Evolutionary conservation across 1,140 invertebrate genomes (phyloP).

Genomic region (Vanessa atalanta): DNA sequence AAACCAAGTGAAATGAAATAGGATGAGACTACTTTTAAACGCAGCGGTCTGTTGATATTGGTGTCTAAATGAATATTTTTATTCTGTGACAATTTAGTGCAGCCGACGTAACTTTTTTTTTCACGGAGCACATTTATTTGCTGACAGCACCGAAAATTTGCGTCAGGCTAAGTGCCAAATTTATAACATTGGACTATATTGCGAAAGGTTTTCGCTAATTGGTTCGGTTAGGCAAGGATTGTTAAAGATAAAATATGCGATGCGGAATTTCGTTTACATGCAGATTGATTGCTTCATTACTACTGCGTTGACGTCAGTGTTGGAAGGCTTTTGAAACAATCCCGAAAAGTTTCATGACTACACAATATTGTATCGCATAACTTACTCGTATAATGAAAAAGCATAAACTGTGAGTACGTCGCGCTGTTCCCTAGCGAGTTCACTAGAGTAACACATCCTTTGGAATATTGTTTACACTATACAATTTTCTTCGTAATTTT

Average conservation of each 20-base stretch:
- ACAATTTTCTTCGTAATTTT: conserved; percentile 11
- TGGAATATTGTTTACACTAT: conserved; percentile 15
- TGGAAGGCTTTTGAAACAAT: background rate
- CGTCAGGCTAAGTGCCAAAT: conserved; percentile 79
- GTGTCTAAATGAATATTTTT: conserved; percentile 22
- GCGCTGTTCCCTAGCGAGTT: conserved; percentile 12
- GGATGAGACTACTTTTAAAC: conserved; percentile 16
- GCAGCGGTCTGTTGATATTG: conserved; percentile 14
- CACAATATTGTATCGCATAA: conserved; percentile 12
- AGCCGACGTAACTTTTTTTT: conserved; percentile 57
- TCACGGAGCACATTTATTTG: conserved; percentile 68
- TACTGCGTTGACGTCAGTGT: conserved; percentile 37
- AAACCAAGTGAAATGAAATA: conserved; percentile 23
- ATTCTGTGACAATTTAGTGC: conserved; percentile 56
- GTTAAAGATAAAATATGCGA: conserved; percentile 80
- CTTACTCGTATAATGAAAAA: conserved; percentile 14
- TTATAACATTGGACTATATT: conserved; percentile 73
- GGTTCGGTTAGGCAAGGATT: conserved; percentile 74
- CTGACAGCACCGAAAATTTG: conserved; percentile 75
- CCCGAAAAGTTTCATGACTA: conserved; percentile 4
- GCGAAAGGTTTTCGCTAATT: conserved; percentile 77
- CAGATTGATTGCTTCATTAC: conserved; percentile 72
- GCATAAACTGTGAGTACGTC: conserved; percentile 13
- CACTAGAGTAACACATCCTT: conserved; percentile 4
- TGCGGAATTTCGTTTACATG: conserved; percentile 75